A percentile compares a stretch with the other conserved stretches of the same genome.
These are phyloP conservation scores for Teleiodes luculella DNA, from an alignment of 2,888 invertebrate species.

Conservation along the genomic window DNA sequence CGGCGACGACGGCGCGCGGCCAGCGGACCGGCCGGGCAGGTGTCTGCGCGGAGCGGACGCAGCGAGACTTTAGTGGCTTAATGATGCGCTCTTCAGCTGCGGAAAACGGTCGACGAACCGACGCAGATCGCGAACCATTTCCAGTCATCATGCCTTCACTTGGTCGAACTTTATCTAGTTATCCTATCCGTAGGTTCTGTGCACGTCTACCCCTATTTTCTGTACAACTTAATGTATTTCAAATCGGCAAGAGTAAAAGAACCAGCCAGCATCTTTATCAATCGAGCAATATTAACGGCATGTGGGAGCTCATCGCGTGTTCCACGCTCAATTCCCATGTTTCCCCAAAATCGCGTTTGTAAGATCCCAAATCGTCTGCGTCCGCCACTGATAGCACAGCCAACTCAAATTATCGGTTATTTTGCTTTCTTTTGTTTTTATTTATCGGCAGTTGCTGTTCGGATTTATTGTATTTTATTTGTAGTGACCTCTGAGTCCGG, in stretches of 20 bases:
- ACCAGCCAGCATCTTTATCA: conserved; percentile 40
- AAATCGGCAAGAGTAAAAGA: conserved; percentile 26
- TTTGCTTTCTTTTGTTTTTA: conserved; percentile 72
- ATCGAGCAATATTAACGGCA: conserved; percentile 49
- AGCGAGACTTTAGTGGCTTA: conserved; percentile 44
- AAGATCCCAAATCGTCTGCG: conserved; percentile 57
- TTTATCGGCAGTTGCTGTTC: conserved; percentile 54
- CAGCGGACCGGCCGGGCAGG: conserved; percentile 56
- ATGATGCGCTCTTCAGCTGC: conserved; percentile 49
- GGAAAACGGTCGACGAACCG: conserved; percentile 46
- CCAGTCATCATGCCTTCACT: background rate
- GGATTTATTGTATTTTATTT: conserved; percentile 64
- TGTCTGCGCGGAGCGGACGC: conserved; percentile 53
- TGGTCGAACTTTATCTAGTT: no score
- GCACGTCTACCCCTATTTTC: no score
- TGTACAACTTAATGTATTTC: no score
- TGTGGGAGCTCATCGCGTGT: conserved; percentile 51
- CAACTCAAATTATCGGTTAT: conserved; percentile 68
- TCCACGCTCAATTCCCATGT: conserved; percentile 29
- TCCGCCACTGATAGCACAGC: conserved; percentile 56
- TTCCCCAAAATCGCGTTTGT: conserved; percentile 59
- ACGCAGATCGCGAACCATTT: background rate
- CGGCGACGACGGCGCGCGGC: conserved; percentile 21
- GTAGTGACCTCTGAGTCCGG: conserved; percentile 70
- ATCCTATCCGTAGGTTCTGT: no score